These are phyloP conservation scores for Ptilonorhynchus violaceus DNA, from an alignment of 2,113 vertebrate genomes.

Conservation along the genomic window DNA sequence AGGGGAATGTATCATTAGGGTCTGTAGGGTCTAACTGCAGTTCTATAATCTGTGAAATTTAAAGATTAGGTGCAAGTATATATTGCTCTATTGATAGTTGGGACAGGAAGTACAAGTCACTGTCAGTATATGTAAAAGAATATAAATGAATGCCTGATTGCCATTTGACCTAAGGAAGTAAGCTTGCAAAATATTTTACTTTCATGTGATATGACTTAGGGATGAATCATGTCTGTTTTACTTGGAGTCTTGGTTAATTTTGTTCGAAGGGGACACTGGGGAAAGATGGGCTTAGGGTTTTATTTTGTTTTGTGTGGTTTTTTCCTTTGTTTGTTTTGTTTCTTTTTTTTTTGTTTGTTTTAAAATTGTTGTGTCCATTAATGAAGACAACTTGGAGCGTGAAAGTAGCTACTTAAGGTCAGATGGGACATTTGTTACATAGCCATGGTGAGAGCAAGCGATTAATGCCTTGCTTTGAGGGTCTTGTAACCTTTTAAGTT, in stretches of 20 bases:
- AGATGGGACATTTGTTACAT: neutral
- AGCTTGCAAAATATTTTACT: neutral
- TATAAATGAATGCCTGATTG: neutral
- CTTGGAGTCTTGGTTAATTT: neutral
- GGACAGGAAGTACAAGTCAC: neutral
- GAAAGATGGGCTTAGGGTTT: neutral
- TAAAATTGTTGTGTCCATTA: neutral
- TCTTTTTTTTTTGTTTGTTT: neutral
- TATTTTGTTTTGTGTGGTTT: neutral
- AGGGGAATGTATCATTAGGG: neutral
- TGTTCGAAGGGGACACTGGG: rapidly evolving
- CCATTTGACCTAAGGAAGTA: neutral
- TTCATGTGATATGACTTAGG: neutral
- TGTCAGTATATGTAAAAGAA: neutral
- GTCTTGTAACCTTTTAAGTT: neutral
- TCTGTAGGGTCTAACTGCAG: neutral
- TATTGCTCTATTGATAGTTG: neutral
- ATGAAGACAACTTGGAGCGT: neutral
- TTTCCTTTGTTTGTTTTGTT: neutral
- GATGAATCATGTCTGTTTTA: neutral
- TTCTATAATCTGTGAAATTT: neutral
- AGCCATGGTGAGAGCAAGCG: neutral
- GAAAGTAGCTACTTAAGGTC: neutral
- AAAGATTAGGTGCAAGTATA: neutral
- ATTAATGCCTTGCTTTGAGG: neutral